A percentile compares a stretch with the other conserved stretches of the same genome.
phyloP scores from a whole-genome alignment of 2,113 vertebrate genomes.

The Zosterops lateralis region DNA sequence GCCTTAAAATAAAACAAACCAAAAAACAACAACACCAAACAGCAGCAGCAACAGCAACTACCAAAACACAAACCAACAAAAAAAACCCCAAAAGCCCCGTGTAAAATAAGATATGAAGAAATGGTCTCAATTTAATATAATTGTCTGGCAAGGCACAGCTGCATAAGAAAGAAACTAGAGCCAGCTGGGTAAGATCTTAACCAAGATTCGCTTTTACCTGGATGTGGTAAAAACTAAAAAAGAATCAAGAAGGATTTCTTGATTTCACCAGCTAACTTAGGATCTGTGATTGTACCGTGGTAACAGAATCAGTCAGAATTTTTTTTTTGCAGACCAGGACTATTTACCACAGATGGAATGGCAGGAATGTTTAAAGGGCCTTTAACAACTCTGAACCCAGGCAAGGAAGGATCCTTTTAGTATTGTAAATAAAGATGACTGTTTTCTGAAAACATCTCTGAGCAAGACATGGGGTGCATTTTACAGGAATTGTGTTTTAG shows the following conservation, averaged over 20 bases:
- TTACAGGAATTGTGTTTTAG: not conserved
- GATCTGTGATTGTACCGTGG: not conserved
- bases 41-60: not conserved
- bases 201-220: not conserved
- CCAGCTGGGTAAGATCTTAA: not conserved
- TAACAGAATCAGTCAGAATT: not conserved
- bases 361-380: not conserved
- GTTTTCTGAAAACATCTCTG: not conserved
- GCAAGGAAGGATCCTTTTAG: not conserved
- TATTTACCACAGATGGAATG: not conserved
- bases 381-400: not conserved
- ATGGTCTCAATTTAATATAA: not conserved
- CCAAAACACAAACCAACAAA: not conserved
- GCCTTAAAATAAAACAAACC: not conserved
- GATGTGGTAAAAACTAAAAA: not conserved
- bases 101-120: not conserved
- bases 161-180: not conserved
- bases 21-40: not conserved
- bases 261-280: not conserved
- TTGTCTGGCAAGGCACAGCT: not conserved
- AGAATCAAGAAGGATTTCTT: not conserved
- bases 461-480: not conserved
- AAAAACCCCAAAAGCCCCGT: fast-evolving
- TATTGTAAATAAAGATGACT: not conserved
- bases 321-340: not conserved